phyloP scores from a whole-genome alignment of 2,888 invertebrate species.

The Lepidocyrtoides sp. region DNA sequence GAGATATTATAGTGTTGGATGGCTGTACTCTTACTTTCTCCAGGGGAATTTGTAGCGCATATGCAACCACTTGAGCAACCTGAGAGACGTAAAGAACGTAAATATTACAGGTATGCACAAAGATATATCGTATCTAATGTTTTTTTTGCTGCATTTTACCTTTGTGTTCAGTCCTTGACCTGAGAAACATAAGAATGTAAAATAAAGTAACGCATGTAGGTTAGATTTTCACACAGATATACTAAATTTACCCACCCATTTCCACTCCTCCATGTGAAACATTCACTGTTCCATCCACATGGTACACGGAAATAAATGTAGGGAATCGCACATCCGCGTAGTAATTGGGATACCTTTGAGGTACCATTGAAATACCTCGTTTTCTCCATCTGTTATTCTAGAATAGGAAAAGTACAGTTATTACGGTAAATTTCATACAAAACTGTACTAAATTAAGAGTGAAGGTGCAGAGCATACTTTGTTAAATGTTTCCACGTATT shows the following conservation, averaged over 20 bases:
- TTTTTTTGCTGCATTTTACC: slow-evolving; percentile 86
- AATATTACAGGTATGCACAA: not conserved
- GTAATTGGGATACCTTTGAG: slow-evolving; percentile 88
- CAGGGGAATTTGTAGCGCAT: slow-evolving; percentile 86
- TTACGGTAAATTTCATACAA: not conserved
- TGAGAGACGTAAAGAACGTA: slow-evolving; percentile 86
- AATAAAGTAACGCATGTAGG: too few relatives aligned
- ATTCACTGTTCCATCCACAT: slow-evolving; percentile 87
- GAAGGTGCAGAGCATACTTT: too few relatives aligned
- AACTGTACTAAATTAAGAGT: too few relatives aligned
- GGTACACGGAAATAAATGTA: slow-evolving; percentile 89
- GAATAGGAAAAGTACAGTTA: not conserved
- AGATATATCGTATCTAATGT: not conserved
- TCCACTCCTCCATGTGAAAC: slow-evolving; percentile 87
- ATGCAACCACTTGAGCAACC: slow-evolving; percentile 87
- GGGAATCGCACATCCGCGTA: slow-evolving; percentile 86
- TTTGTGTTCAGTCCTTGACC: slow-evolving; percentile 95
- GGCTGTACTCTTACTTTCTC: slow-evolving; percentile 86
- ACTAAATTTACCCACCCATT: too few relatives aligned
- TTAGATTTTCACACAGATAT: too few relatives aligned
- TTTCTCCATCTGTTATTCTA: slow-evolving; percentile 85
- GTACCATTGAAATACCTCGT: slow-evolving; percentile 82
- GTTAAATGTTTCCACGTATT: slow-evolving; percentile 89
- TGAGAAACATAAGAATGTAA: too few relatives aligned
- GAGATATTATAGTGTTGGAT: slow-evolving; percentile 86